Conservation (phyloP, 2,113 vertebrate genomes). For the Vombatus ursinus region DNA sequence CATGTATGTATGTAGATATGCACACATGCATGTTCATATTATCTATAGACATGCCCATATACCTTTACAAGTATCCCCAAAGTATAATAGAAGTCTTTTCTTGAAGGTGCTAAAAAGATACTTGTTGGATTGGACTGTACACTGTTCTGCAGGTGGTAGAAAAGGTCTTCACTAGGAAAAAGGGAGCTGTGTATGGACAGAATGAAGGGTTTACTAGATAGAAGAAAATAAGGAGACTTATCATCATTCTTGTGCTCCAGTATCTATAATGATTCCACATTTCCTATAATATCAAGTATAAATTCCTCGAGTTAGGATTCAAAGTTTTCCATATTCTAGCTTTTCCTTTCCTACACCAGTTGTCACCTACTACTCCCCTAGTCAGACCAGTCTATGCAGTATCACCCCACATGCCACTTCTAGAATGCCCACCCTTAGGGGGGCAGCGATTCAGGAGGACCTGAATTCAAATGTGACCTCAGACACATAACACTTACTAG, state of each 20-base stretch:
- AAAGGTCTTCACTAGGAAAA: background rate
- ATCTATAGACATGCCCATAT: background rate
- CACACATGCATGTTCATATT: too few relatives aligned
- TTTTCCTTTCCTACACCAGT: background rate
- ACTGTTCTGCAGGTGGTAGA: background rate
- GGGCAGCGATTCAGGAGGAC: too few relatives aligned
- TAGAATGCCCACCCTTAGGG: background rate
- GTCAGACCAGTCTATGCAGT: background rate
- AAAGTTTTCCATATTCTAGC: background rate
- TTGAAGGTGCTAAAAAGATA: background rate
- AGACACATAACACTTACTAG: too few relatives aligned
- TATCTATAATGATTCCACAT: background rate
- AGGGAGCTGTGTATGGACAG: background rate
- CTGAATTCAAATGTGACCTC: too few relatives aligned
- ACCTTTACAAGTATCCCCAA: background rate
- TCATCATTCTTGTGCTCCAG: background rate
- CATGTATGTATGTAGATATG: too few relatives aligned
- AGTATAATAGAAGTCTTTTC: background rate
- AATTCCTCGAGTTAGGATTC: background rate
- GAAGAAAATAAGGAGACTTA: background rate
- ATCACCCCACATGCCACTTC: background rate
- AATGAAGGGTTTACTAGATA: background rate
- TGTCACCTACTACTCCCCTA: background rate
- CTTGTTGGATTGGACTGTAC: background rate
- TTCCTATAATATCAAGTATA: background rate